A percentile compares a stretch with the other conserved stretches of the same genome.
These are phyloP conservation scores for Gonocerus acuteangulatus DNA, from an alignment of 2,888 invertebrate species.

Conservation along the genomic window DNA sequence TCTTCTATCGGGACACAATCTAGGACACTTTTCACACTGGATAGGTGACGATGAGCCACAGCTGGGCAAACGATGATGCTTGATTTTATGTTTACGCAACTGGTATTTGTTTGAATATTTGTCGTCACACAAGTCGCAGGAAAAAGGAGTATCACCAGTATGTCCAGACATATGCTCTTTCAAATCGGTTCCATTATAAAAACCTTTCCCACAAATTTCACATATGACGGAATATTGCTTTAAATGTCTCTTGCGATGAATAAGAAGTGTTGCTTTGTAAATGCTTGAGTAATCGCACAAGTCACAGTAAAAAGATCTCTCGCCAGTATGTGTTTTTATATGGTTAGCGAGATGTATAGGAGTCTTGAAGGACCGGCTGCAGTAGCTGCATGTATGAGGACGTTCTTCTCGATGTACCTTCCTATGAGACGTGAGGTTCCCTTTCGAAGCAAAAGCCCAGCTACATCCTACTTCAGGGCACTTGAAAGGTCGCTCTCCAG, in stretches of 20 bases:
- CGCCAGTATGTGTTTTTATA: conserved; percentile 47
- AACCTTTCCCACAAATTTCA: conserved; percentile 43
- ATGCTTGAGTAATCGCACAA: conserved; percentile 45
- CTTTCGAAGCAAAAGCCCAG: conserved; percentile 18
- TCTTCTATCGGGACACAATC: conserved; percentile 42
- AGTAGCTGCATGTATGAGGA: conserved; percentile 37
- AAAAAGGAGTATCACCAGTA: conserved; percentile 38
- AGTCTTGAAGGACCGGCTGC: conserved; percentile 37
- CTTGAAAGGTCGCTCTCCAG: conserved; percentile 38
- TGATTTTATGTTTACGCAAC: conserved; percentile 41
- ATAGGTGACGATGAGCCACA: conserved; percentile 37
- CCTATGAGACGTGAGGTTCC: conserved; percentile 14
- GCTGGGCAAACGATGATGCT: conserved; percentile 21
- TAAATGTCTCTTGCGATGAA: conserved; percentile 52
- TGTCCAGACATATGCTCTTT: conserved; percentile 52
- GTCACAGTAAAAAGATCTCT: conserved; percentile 41
- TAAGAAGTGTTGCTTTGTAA: conserved; percentile 44
- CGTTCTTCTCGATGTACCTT: conserved; percentile 32
- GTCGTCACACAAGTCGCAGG: conserved; percentile 43
- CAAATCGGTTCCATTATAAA: conserved; percentile 43
- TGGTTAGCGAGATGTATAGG: conserved; percentile 41
- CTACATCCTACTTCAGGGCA: conserved; percentile 37
- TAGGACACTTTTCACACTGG: conserved; percentile 48
- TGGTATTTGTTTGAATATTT: conserved; percentile 44
- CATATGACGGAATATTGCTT: conserved; percentile 46